Base-by-base conservation (phyloP, 2,888 invertebrate genomes). In the Hypercompe scribonia region DNA sequence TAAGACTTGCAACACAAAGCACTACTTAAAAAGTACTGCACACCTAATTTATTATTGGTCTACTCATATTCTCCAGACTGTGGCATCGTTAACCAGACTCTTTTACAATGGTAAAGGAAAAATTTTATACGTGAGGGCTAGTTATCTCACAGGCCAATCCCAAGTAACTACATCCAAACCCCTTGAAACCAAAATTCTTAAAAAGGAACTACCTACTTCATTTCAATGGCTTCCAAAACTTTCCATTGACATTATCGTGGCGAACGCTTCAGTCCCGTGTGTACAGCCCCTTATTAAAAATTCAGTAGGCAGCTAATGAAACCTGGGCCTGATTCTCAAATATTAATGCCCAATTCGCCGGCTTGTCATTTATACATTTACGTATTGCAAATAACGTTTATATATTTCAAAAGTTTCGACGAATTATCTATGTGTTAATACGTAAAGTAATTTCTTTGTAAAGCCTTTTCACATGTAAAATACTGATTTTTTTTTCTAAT, bases 271-370 rank as follows among this genome's bases (percentile, higher is more conserved):
- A 54, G 34, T 64, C 63, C 63, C 58, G 70, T 65, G 77, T 78
- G 82, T 75, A 73, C 46, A 65, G 65, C 77, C 71, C 75, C 79
- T 36, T 81, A 87, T 90, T 87, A 90, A 91, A 88, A 82, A 89
- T 91, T 89, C 88, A 90, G 68, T 28, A 54, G 72, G 46, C 33
- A 72, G 86, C 86, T 91, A 90, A 90, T 90, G 88, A 88, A 88
- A 83, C 84, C 84, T 84, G 84, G 85, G 81, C 77, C 81, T 79
- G 69, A 36, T 68, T 89, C 75, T 72, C 34, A 68, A 83, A 89
- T 85, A 87, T 89, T 89, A 84, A 90, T 81, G 77, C 36, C 28
- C 18, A 36, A 58, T 71, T 71, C 68, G 71, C 72, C 21, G 65
- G 65, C 72, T 73, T 76, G 78, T 78, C 78, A 76, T 77, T 83